Evolutionary conservation across 2,113 vertebrate species (phyloP).

Genomic region (Poeciliopsis occidentalis): DNA sequence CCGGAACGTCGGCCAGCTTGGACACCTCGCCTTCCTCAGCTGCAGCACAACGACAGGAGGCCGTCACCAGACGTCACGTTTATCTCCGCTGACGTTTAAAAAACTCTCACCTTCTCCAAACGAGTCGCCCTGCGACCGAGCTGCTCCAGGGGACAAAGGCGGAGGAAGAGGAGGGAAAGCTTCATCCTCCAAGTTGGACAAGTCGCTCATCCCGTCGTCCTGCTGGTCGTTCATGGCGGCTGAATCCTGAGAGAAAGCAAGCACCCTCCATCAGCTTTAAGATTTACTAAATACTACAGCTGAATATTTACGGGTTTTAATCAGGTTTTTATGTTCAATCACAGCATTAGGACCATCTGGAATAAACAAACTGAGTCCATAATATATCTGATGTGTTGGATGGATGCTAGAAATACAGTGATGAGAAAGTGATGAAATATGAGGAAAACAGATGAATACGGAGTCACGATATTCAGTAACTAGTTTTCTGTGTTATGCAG

Average conservation of each 20-base stretch:
- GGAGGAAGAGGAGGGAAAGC: conserved; percentile 90
- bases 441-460: too few relatives aligned
- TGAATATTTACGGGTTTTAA: too few relatives aligned
- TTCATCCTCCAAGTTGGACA: conserved; percentile 86
- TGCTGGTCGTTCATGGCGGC: conserved; percentile 74
- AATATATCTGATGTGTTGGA: too few relatives aligned
- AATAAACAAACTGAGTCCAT: too few relatives aligned
- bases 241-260: conserved; percentile 1
- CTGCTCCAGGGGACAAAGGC: conserved; percentile 83
- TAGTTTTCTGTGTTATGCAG: too few relatives aligned
- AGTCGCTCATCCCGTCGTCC: conserved; percentile 70
- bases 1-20: conserved; percentile 80
- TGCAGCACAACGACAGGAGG: conserved; percentile 1
- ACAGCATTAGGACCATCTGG: too few relatives aligned
- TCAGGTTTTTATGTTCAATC: too few relatives aligned
- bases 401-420: too few relatives aligned
- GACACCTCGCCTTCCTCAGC: conserved; percentile 78
- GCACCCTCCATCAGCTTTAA: too few relatives aligned
- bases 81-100: not conserved
- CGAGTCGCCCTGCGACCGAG: conserved; percentile 61
- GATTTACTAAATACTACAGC: too few relatives aligned
- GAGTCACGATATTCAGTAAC: too few relatives aligned
- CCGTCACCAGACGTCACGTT: not conserved
- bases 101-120: conserved; percentile 72
- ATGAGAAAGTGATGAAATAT: too few relatives aligned